Evolutionary conservation across 2,797 vertebrate genomes (phyloP).

Genomic region (Chiroxiphia lanceolata): DNA sequence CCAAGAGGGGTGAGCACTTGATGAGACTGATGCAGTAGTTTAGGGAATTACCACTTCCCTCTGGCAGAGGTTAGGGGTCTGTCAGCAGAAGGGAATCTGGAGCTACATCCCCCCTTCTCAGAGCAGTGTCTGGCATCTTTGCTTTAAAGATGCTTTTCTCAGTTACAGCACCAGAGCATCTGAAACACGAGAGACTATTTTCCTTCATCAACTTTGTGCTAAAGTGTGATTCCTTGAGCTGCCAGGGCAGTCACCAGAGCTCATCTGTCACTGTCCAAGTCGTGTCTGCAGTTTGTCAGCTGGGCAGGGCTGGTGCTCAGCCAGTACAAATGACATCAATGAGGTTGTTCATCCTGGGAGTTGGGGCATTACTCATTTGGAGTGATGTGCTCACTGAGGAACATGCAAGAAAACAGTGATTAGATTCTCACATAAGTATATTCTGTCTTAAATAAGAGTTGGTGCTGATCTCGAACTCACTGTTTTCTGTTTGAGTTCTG

Average conservation of each 20-base stretch:
- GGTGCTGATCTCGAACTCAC: neutral
- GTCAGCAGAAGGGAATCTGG: neutral
- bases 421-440: neutral
- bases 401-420: neutral
- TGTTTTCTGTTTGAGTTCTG: neutral
- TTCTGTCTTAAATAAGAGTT: neutral
- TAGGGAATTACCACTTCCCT: neutral
- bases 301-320: neutral
- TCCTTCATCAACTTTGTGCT: neutral
- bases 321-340: neutral
- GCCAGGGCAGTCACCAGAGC: neutral
- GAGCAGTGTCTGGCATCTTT: neutral
- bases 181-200: neutral
- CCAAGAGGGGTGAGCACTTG: neutral
- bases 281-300: neutral
- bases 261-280: neutral
- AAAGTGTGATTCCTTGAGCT: neutral
- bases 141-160: neutral
- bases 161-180: neutral
- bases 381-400: neutral
- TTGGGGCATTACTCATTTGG: neutral
- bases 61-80: neutral
- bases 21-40: neutral
- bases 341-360: rapidly evolving
- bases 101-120: neutral